Conservation (phyloP, 2,113 vertebrate species). For the Otolemur garnettii region DNA sequence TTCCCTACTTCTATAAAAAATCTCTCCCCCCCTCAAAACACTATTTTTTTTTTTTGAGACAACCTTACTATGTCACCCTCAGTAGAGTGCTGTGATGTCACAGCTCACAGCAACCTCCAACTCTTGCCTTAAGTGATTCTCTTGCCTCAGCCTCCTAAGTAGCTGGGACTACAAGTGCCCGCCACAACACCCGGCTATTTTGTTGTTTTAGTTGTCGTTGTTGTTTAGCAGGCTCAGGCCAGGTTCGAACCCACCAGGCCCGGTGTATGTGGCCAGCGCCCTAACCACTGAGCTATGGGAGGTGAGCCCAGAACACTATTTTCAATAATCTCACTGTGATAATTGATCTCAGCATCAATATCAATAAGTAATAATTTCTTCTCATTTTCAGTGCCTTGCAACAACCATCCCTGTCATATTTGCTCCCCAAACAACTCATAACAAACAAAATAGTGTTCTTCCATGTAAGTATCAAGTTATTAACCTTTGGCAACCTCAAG, state of each 20-base stretch:
- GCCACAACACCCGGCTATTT: no score
- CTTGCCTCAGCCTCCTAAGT: no score
- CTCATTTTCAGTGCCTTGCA: neutral
- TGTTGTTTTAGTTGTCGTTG: no score
- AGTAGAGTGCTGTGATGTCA: no score
- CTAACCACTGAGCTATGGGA: no score
- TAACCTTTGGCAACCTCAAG: neutral
- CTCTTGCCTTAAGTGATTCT: no score
- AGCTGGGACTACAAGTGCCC: no score
- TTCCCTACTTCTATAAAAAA: neutral
- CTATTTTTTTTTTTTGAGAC: neutral
- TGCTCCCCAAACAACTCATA: neutral
- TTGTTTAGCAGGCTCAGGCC: no score
- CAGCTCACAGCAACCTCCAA: no score
- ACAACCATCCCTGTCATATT: neutral
- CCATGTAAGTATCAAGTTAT: neutral
- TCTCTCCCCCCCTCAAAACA: neutral
- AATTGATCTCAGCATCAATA: slow-evolving; percentile 30
- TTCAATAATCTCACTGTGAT: neutral
- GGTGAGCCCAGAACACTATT: neutral
- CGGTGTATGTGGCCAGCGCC: no score
- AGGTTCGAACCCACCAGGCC: no score
- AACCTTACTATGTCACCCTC: no score
- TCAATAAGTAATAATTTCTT: neutral
- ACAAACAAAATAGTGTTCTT: neutral